phyloP scores from a whole-genome alignment of 2,113 vertebrate genomes.

The Platichthys flesus region DNA sequence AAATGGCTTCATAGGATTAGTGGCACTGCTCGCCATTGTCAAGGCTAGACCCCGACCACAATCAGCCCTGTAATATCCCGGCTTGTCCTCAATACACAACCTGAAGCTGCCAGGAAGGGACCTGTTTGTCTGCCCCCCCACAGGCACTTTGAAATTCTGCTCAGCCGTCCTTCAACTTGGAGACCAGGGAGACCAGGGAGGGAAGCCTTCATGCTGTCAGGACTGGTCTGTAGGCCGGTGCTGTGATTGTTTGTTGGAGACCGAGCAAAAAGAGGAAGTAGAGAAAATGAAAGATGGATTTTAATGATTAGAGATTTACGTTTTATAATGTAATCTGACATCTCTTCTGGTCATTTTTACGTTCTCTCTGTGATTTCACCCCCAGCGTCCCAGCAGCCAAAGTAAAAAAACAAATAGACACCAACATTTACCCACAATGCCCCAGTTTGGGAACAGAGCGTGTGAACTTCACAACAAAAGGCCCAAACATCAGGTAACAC shows the following conservation, averaged over 20 bases:
- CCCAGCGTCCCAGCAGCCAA: neutral
- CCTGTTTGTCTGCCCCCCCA: conserved; percentile 31
- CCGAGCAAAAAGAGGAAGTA: neutral
- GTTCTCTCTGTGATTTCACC: too few species aligned
- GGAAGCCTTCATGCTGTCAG: neutral
- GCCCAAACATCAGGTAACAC: conserved; percentile 12
- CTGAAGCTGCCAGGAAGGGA: conserved; percentile 45
- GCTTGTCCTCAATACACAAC: conserved; percentile 68
- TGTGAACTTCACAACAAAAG: conserved; percentile 29
- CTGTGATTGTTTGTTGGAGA: neutral
- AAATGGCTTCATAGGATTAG: conserved; percentile 50
- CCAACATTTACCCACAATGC: too few species aligned
- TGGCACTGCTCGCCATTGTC: conserved; percentile 50
- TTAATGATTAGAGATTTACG: neutral
- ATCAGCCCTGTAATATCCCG: conserved; percentile 41
- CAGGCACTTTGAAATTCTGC: conserved; percentile 32
- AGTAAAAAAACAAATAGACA: neutral
- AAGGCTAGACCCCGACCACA: conserved; percentile 49
- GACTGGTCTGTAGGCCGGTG: too few species aligned
- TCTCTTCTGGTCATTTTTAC: neutral
- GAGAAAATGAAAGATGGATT: neutral
- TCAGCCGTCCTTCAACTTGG: conserved; percentile 36
- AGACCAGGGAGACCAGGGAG: neutral
- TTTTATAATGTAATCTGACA: neutral
- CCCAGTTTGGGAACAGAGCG: too few species aligned